Evolutionary conservation across 2,888 invertebrate genomes (phyloP).

Genomic region (Sceliomorpha sp.): DNA sequence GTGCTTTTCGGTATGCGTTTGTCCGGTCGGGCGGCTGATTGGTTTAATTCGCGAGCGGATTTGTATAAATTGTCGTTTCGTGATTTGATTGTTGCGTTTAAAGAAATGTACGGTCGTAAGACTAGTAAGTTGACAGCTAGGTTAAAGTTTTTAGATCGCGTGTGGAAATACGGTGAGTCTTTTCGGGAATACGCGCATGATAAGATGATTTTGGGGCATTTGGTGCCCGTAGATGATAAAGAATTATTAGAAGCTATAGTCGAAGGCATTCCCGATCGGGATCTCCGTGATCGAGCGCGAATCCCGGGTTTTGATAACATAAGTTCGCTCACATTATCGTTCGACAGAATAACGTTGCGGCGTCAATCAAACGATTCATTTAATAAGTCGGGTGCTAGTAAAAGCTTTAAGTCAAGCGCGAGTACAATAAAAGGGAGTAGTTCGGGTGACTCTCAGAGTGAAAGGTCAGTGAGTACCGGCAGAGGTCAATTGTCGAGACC

Average conservation of each 20-base stretch:
- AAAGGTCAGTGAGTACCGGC: not conserved
- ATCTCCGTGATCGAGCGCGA: constrained; percentile 1
- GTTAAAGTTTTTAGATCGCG: constrained; percentile 2
- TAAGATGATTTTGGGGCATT: constrained; percentile 8
- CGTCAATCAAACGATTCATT: constrained; percentile 1
- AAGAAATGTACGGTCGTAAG: not conserved
- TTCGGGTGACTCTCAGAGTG: no score
- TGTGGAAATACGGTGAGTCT: constrained; percentile 5
- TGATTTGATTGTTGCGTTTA: not conserved
- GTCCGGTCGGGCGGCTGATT: constrained; percentile 2
- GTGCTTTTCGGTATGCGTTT: constrained; percentile 25
- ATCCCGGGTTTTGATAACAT: not conserved
- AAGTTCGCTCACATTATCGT: constrained; percentile 1
- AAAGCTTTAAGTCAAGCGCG: not conserved
- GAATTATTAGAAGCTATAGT: constrained; percentile 4
- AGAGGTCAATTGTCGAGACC: not conserved
- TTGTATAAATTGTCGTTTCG: constrained; percentile 1
- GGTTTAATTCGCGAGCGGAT: constrained; percentile 5
- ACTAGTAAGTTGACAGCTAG: constrained; percentile 11
- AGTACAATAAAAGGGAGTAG: not conserved
- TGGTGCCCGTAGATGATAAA: constrained; percentile 3
- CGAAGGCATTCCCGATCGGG: constrained; percentile 8
- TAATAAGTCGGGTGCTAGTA: not conserved
- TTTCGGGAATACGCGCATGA: constrained; percentile 8
- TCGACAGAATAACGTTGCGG: constrained; percentile 11